phyloP scores from a whole-genome alignment of 30 jellyfish, hydroid and myxozoan species.

The Hydractinia echinata region DNA sequence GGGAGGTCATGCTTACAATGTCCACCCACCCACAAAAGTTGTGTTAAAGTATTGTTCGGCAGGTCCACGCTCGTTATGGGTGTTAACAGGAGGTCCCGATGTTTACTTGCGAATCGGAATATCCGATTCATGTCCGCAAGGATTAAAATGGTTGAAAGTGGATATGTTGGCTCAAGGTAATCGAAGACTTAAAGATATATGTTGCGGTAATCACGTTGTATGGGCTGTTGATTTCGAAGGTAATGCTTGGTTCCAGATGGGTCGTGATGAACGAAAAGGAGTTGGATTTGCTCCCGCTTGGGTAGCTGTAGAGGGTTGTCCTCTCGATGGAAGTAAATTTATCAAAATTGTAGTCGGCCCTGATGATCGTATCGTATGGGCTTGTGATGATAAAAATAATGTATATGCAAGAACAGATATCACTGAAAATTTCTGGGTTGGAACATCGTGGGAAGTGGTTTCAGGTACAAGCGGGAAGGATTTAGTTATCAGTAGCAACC shows the following conservation, averaged over 20 bases:
- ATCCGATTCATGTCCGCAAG: constrained; percentile 89
- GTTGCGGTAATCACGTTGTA: constrained; percentile 79
- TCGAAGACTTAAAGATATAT: constrained; percentile 65
- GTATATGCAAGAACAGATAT: constrained; percentile 91
- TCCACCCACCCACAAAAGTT: constrained; percentile 87
- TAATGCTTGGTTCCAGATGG: constrained; percentile 97
- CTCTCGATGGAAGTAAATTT: constrained; percentile 92
- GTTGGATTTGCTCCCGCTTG: constrained; percentile 81
- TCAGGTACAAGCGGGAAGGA: constrained; percentile 97
- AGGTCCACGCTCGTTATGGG: constrained; percentile 95
- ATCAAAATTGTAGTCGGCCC: constrained; percentile 88
- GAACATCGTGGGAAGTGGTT: constrained; percentile 95
- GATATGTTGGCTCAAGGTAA: constrained; percentile 88
- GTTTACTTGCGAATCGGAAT: constrained; percentile 87
- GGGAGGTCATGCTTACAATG: constrained; percentile 67
- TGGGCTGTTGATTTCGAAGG: constrained; percentile 99
- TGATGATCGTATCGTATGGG: constrained; percentile 89
- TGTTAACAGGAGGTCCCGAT: constrained; percentile 74
- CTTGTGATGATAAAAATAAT: constrained; percentile 87
- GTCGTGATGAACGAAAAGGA: constrained; percentile 62
- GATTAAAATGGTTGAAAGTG: constrained; percentile 84
- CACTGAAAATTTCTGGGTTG: constrained; percentile 86
- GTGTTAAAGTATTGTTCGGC: constrained; percentile 79
- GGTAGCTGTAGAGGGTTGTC: constrained; percentile 96
- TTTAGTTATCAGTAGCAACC: constrained; percentile 73